A percentile compares a stretch with the other conserved stretches of the same genome.
phyloP scores from a whole-genome alignment of 2,113 vertebrate species.

The Gasterosteus nipponicus region DNA sequence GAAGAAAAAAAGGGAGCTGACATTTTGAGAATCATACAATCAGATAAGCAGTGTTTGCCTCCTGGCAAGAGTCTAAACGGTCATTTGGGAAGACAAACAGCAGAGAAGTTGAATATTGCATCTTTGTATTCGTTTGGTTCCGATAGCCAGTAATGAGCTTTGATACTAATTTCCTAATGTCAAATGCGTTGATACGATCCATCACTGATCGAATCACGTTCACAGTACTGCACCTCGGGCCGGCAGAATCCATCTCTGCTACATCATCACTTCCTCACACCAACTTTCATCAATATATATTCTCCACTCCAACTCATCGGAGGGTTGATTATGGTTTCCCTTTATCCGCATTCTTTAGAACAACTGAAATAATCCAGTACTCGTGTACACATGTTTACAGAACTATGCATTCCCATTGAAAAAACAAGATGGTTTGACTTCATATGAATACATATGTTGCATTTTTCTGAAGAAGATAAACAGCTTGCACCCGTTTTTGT shows the following conservation, averaged over 20 bases:
- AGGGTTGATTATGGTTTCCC: constrained; percentile 11
- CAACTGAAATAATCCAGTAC: constrained; percentile 6
- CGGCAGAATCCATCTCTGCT: not conserved
- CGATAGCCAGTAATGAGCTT: not conserved
- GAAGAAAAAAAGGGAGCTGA: constrained; percentile 23
- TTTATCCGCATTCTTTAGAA: not conserved
- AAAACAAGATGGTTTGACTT: constrained; percentile 9
- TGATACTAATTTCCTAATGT: constrained; percentile 28
- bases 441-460: not conserved
- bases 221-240: not conserved
- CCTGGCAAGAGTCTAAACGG: constrained; percentile 42
- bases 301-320: constrained; percentile 7
- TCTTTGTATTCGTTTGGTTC: not conserved
- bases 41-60: constrained; percentile 40
- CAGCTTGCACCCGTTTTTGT: constrained; percentile 1
- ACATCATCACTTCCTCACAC: constrained; percentile 11
- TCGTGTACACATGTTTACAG: constrained; percentile 6
- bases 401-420: constrained; percentile 9
- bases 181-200: constrained; percentile 23
- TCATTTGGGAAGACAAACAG: constrained; percentile 14
- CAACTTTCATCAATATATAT: constrained; percentile 9
- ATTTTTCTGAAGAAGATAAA: constrained; percentile 13
- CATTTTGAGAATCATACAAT: constrained; percentile 37
- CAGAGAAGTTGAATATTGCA: not conserved
- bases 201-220: constrained; percentile 27